Percentiles rank a stretch among this genome's conserved stretches.
These are phyloP conservation scores for Leptosomus discolor DNA, from an alignment of 2,113 vertebrate species.

Conservation along the genomic window DNA sequence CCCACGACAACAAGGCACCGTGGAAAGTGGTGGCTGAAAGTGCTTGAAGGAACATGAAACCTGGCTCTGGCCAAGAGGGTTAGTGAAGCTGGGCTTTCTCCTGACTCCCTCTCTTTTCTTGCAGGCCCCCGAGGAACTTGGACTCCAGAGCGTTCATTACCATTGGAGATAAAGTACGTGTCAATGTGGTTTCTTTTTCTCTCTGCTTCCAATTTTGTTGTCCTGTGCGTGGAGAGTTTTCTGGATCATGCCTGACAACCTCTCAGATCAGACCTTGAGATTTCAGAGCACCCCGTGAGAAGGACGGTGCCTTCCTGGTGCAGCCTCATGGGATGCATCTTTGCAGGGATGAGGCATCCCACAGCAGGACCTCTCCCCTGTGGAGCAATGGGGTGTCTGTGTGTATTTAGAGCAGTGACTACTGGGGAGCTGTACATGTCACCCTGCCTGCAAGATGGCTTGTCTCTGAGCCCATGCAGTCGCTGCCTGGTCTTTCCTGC, in stretches of 20 bases:
- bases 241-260: background rate
- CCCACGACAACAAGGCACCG: background rate
- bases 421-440: background rate
- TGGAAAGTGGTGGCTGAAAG: background rate
- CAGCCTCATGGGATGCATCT: background rate
- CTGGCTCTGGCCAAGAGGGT: background rate
- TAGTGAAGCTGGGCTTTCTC: background rate
- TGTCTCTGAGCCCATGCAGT: rapidly evolving
- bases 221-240: background rate
- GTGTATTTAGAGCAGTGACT: background rate
- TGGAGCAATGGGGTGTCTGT: background rate
- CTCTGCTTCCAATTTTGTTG: background rate
- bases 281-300: background rate
- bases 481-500: background rate
- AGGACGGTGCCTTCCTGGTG: background rate
- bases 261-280: background rate
- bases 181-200: background rate
- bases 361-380: background rate
- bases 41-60: background rate
- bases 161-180: slow-evolving; percentile 78
- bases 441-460: background rate
- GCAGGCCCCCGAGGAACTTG: slow-evolving; percentile 77
- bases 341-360: background rate
- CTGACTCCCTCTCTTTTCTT: background rate
- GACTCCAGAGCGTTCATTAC: slow-evolving; percentile 83